Percentiles rank a stretch among this genome's conserved stretches.
Conservation (phyloP, 2,888 invertebrate genomes). For the Matsumyia berberina region DNA sequence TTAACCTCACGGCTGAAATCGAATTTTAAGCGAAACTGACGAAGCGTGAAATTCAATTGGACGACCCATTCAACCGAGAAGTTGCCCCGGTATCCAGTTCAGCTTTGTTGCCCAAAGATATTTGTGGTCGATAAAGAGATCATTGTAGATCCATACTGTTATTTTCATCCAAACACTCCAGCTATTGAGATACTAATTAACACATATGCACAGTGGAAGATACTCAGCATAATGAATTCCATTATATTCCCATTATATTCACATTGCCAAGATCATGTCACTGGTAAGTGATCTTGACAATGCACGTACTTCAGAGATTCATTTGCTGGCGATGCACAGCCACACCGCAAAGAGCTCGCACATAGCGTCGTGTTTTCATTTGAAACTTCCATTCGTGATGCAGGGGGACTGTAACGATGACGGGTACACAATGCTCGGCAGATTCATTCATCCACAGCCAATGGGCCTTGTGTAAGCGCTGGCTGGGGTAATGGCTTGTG, state of each 20-base stretch:
- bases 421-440: conserved; percentile 14
- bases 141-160: conserved; percentile 4
- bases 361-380: conserved; percentile 30
- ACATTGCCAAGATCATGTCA: conserved; percentile 61
- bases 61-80: conserved; percentile 39
- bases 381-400: conserved; percentile 43
- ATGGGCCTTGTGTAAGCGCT: conserved; percentile 45
- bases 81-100: neutral
- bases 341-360: conserved; percentile 28
- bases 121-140: conserved; percentile 22
- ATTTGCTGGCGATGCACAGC: conserved; percentile 38
- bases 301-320: conserved; percentile 60
- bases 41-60: conserved; percentile 60
- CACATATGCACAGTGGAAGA: neutral
- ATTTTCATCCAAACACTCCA: conserved; percentile 9
- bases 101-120: conserved; percentile 13
- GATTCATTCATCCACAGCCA: conserved; percentile 66
- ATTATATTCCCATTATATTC: conserved; percentile 49
- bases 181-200: conserved; percentile 16
- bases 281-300: conserved; percentile 68
- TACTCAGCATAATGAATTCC: conserved; percentile 44
- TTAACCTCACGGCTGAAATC: conserved; percentile 30
- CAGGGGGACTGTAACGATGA: neutral
- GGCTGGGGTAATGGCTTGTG: conserved; percentile 28
- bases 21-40: conserved; percentile 14